phyloP scores from a whole-genome alignment of 2,113 vertebrate species.

The Anser brachyrhynchus region DNA sequence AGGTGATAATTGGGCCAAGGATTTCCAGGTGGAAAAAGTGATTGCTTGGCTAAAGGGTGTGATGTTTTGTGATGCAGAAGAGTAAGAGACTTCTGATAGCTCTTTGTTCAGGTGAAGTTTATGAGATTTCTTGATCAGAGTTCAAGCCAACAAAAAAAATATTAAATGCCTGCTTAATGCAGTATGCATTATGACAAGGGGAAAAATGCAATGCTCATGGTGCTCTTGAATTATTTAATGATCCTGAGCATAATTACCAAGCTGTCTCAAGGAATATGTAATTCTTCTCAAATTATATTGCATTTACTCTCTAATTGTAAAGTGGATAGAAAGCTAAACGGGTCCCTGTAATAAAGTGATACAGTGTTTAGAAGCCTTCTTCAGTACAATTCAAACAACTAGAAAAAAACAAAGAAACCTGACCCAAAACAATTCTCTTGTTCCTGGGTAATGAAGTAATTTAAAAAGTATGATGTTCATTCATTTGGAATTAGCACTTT shows the following conservation, averaged over 20 bases:
- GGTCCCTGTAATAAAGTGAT: neutral
- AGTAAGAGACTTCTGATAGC: neutral
- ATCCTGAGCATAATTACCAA: neutral
- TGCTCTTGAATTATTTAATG: neutral
- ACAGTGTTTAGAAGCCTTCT: neutral
- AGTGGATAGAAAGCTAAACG: neutral
- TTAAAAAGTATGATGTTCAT: neutral
- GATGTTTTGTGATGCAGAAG: neutral
- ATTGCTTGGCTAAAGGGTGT: neutral
- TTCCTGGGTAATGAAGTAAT: neutral
- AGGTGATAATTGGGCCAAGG: neutral
- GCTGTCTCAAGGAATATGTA: neutral
- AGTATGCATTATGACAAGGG: neutral
- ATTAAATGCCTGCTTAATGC: neutral
- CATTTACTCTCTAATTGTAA: neutral
- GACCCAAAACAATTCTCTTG: neutral
- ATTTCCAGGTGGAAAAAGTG: neutral
- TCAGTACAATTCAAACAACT: neutral
- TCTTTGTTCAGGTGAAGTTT: neutral
- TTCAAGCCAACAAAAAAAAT: neutral
- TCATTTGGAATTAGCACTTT: neutral
- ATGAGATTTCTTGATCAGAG: neutral
- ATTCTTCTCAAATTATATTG: neutral
- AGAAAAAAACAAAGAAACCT: neutral
- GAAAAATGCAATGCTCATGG: neutral